phyloP scores from a whole-genome alignment of 2,797 vertebrate species.

The Chanos chanos region DNA sequence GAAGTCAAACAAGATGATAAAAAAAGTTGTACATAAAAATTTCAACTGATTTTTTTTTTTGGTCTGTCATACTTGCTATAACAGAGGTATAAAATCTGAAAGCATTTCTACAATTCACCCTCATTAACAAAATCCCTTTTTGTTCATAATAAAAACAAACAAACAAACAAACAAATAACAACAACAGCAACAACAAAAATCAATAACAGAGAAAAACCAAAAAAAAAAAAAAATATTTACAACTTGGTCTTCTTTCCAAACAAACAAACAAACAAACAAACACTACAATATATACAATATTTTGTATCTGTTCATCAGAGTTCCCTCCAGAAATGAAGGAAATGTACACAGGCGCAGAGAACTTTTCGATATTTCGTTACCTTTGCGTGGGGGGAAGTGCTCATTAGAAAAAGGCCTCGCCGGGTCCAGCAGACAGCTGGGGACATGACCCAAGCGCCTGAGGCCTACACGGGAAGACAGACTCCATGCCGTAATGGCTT shows the following conservation, averaged over 20 bases:
- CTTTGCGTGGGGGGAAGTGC: too few relatives aligned
- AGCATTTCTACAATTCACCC: slow-evolving; percentile 50
- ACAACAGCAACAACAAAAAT: slow-evolving; percentile 51
- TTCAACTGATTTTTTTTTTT: slow-evolving; percentile 48
- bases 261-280: too few relatives aligned
- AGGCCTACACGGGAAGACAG: too few relatives aligned
- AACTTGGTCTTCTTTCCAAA: slow-evolving; percentile 49
- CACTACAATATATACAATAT: slow-evolving; percentile 65
- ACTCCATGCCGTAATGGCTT: too few relatives aligned
- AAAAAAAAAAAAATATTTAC: slow-evolving; percentile 69
- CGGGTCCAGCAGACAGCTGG: too few relatives aligned
- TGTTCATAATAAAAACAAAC: slow-evolving; percentile 59
- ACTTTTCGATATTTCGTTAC: slow-evolving; percentile 22
- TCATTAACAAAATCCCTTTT: slow-evolving; percentile 59
- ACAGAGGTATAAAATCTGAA: slow-evolving; percentile 52
- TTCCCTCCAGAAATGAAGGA: slow-evolving; percentile 32
- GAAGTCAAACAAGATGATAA: slow-evolving; percentile 55
- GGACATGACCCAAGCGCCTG: too few relatives aligned
- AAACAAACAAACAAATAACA: too few relatives aligned
- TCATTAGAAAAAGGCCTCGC: too few relatives aligned
- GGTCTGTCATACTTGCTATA: slow-evolving; percentile 48
- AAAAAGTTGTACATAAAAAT: slow-evolving; percentile 57
- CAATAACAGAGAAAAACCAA: slow-evolving; percentile 50
- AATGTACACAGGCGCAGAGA: slow-evolving; percentile 16
- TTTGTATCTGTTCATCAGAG: slow-evolving; percentile 37